Evolutionary conservation across 1,140 invertebrate species (phyloP).

Genomic region (Lordiphosa collinella): DNA sequence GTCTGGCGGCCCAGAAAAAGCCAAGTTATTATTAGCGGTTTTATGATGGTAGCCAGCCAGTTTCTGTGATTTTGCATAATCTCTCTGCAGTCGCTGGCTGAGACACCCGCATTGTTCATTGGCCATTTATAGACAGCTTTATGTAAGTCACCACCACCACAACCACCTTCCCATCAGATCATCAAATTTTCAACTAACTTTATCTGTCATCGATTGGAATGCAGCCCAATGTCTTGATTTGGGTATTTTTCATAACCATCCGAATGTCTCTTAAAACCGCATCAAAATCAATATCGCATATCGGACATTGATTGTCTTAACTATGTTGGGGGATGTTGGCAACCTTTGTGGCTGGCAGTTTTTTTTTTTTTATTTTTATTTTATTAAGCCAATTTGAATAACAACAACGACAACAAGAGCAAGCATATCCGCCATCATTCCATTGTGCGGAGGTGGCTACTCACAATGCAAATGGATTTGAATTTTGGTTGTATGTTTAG

Average conservation of each 20-base stretch:
- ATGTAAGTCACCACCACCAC: constrained; percentile 44
- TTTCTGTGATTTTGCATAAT: constrained; percentile 52
- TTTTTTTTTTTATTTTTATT: constrained; percentile 4
- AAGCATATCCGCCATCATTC: constrained; percentile 51
- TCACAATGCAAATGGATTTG: constrained; percentile 48
- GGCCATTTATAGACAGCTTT: constrained; percentile 45
- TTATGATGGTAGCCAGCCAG: constrained; percentile 20
- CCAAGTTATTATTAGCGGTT: constrained; percentile 22
- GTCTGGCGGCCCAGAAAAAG: constrained; percentile 11
- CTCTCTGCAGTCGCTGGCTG: constrained; percentile 16
- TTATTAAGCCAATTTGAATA: constrained; percentile 32
- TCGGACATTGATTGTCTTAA: constrained; percentile 40
- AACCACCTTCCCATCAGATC: too few species aligned
- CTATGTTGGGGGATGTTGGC: constrained; percentile 18
- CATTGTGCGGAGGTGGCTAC: constrained; percentile 46
- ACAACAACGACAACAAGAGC: constrained; percentile 21
- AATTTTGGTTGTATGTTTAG: constrained; percentile 13
- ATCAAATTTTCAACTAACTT: constrained; percentile 35
- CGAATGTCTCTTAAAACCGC: constrained; percentile 65
- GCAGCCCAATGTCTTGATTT: constrained; percentile 13
- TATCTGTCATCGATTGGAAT: constrained; percentile 35
- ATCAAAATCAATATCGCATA: constrained; percentile 63
- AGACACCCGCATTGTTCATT: constrained; percentile 62
- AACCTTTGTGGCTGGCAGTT: constrained; percentile 18
- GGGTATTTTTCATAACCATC: constrained; percentile 51